These are phyloP conservation scores for Acromyrmex charruanus DNA, from an alignment of 1,140 invertebrate genomes.

Conservation along the genomic window DNA sequence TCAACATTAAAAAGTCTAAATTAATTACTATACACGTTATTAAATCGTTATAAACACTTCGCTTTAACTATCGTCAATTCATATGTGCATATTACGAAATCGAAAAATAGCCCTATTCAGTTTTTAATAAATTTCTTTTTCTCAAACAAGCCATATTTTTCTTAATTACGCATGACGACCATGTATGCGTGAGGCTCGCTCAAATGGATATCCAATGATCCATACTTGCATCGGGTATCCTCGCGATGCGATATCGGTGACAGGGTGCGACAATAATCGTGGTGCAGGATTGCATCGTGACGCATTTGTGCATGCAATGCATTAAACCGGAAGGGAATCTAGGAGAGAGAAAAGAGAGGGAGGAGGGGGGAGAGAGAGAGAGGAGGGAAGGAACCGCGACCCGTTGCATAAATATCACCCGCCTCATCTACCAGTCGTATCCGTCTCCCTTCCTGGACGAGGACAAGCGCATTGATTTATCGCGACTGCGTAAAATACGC, in stretches of 20 bases:
- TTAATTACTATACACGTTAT: neutral
- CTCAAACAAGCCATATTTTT: neutral
- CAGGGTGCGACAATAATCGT: constrained; percentile 39
- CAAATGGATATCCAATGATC: constrained; percentile 30
- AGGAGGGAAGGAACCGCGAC: constrained; percentile 24
- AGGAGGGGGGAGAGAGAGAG: neutral
- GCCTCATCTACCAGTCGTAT: constrained; percentile 50
- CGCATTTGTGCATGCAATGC: constrained; percentile 36
- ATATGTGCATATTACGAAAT: neutral
- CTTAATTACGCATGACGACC: neutral
- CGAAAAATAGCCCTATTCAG: neutral
- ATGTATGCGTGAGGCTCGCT: neutral
- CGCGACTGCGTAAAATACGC: constrained; percentile 39
- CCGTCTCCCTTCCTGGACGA: constrained; percentile 43
- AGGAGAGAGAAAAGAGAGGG: neutral
- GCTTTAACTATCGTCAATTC: neutral
- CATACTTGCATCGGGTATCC: neutral
- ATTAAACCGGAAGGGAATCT: neutral
- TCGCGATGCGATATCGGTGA: neutral
- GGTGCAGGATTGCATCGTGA: constrained; percentile 15
- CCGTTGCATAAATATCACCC: constrained; percentile 58
- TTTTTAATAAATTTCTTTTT: neutral
- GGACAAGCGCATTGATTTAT: constrained; percentile 57
- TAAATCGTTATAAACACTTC: neutral
- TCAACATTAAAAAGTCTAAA: neutral